These are phyloP conservation scores for Gymnothorax javanicus DNA, from an alignment of 2,797 vertebrate species.

Conservation along the genomic window DNA sequence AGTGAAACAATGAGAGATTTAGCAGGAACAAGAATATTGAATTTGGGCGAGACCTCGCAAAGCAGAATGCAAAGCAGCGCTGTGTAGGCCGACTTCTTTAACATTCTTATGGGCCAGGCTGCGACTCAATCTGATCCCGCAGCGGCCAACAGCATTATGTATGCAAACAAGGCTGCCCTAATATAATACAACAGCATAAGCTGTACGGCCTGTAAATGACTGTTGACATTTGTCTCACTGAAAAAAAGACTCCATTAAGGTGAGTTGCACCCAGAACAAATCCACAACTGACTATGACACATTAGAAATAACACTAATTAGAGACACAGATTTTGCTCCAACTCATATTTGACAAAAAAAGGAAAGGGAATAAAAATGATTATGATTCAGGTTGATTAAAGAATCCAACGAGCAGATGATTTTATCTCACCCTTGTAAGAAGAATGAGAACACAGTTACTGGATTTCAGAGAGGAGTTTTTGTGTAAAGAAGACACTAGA, in stretches of 20 bases:
- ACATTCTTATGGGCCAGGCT: not conserved
- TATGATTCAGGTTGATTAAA: not conserved
- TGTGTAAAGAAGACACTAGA: not conserved
- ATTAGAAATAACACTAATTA: not conserved
- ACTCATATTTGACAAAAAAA: not conserved
- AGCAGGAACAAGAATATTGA: constrained; percentile 6
- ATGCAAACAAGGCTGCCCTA: not conserved
- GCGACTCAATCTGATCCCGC: not conserved
- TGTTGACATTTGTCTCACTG: not conserved
- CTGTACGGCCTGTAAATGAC: not conserved
- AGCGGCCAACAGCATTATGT: not conserved
- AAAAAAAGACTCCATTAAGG: not conserved
- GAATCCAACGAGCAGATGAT: not conserved
- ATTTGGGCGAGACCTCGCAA: not conserved
- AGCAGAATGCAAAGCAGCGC: not conserved
- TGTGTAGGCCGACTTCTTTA: not conserved
- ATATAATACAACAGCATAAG: not conserved
- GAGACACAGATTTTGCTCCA: not conserved
- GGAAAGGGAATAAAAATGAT: constrained; percentile 6
- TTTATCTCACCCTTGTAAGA: not conserved
- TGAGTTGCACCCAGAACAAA: not conserved
- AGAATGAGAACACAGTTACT: not conserved
- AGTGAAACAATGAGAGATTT: constrained; percentile 1
- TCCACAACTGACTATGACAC: not conserved
- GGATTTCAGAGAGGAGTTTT: not conserved